Base-by-base conservation (phyloP, 2,113 vertebrate genomes). In the Cercopithecus mona region DNA sequence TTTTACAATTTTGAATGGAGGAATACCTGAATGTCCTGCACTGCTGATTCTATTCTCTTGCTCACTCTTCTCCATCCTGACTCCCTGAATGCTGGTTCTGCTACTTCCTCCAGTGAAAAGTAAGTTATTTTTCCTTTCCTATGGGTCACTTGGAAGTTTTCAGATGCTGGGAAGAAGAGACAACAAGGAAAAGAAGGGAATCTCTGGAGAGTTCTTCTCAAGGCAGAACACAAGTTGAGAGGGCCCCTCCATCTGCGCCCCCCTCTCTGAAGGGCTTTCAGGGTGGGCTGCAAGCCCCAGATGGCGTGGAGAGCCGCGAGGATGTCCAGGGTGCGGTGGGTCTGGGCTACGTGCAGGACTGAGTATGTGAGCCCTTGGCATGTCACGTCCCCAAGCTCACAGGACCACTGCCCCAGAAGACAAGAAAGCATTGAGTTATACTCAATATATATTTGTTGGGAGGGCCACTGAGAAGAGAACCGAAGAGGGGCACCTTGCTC, bases 91-190 rank as follows among this genome's bases (percentile, higher is more conserved):
- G 35, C 52, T 22, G 91, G 22, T 32, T 79, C 23, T 35, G 32
- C 12, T 9, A 18, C 1, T 25, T 48, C 25, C 16, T 82, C 61
- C 89, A 97, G 96, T 97, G 13, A 97, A 90, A 93, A 45, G 96
- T 98, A 79, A 96, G 97, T 90, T n/a, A 0, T 45, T 76, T 70
- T 35, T 70, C 66, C 40, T 17, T 52, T 45, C 40, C 17, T 25
- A 0, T 38, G 78, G 76, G 30, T 25, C 30, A 35, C 13, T 3
- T 18, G 12, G n/a, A 17, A 64, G 30, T 27, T 45, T 64, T 48
- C 32, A 13, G 48, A 6, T 45, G 3, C 48, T 55, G 25, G 32
- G n/a, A 61, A 45, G 32, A 66, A 45, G n/a, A 45, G 6, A 2
- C 45, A 70, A 70, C 8, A 30, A 45, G 35, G 45, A 52, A 11